phyloP scores from a whole-genome alignment of 2,113 vertebrate species.

The Antechinus flavipes region DNA sequence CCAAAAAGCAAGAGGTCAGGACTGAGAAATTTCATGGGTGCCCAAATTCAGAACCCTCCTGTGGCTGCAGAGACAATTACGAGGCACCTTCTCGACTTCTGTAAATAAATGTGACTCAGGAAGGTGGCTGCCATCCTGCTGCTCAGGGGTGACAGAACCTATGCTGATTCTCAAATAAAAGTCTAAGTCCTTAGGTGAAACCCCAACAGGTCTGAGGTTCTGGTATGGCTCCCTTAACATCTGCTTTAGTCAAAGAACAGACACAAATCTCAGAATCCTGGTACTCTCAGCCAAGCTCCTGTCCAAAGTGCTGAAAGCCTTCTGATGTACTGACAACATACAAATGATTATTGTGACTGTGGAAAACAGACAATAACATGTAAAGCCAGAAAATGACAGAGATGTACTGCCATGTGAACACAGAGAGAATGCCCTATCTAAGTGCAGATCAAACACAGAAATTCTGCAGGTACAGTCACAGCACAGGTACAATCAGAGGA shows the following conservation, averaged over 20 bases:
- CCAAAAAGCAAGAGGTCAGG: background rate
- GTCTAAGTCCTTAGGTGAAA: background rate
- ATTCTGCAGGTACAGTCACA: background rate
- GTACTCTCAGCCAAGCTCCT: background rate
- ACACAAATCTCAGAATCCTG: background rate
- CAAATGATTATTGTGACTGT: background rate
- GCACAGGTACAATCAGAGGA: background rate
- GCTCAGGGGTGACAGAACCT: accelerated
- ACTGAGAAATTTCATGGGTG: no score
- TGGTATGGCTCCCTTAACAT: background rate
- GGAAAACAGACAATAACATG: background rate
- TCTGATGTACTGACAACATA: background rate
- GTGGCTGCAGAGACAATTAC: background rate
- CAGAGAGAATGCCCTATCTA: background rate
- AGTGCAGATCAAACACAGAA: background rate
- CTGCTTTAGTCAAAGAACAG: background rate
- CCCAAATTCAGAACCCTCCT: background rate
- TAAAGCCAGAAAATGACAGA: background rate
- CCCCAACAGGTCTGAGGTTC: background rate
- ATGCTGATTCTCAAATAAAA: background rate
- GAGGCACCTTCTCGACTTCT: background rate
- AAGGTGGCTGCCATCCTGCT: background rate
- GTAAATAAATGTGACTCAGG: background rate
- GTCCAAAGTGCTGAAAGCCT: background rate
- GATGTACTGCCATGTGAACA: background rate